Base-by-base conservation (phyloP, 2,888 invertebrate genomes). In the Stegophylla sp. region DNA sequence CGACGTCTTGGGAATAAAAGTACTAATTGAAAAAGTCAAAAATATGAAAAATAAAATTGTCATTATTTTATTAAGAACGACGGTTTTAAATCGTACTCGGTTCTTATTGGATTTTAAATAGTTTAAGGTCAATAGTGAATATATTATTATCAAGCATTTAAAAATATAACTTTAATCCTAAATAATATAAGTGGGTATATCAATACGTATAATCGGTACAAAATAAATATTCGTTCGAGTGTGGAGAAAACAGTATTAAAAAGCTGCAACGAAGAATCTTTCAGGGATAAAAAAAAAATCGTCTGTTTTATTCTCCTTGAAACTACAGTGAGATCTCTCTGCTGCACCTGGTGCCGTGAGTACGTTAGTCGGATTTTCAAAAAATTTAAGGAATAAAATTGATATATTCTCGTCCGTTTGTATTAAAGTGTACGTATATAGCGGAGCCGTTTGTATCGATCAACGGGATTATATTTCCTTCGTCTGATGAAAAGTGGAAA, bases 111-210 rank as follows among this genome's bases (percentile, higher is more conserved):
- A n/a, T n/a, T n/a, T n/a, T n/a, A n/a, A n/a, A n/a, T n/a, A n/a
- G n/a, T 12, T 56, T 56, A 10, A 10, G 10, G 23, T 20, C 20
- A 28, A 20, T 13, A 34, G 28, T n/a, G 20, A 28, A 56, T 41
- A 61, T 53, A 34, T 20, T 41, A 41, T 67, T n/a, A 9, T 15
- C 26, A 3, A 26, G 26, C 23, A 45, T 43, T 23, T 45, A 67
- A 34, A 72, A 72, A 72, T 20, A 56, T 41, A 41, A 41, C 56
- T 72, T 41, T 53, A 56, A 72, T 56, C n/a, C 53, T 15, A 17
- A n/a, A 48, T n/a, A 26, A 67, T 17, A 67, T 51, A 51, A 51
- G 28, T 28, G 5, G n/a, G 0, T 13, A n/a, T n/a, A n/a, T n/a
- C n/a, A n/a, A n/a, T n/a, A n/a, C n/a, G n/a, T n/a, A n/a, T n/a